phyloP scores from a whole-genome alignment of 1,140 invertebrate species.

The Heliconius hermathena region DNA sequence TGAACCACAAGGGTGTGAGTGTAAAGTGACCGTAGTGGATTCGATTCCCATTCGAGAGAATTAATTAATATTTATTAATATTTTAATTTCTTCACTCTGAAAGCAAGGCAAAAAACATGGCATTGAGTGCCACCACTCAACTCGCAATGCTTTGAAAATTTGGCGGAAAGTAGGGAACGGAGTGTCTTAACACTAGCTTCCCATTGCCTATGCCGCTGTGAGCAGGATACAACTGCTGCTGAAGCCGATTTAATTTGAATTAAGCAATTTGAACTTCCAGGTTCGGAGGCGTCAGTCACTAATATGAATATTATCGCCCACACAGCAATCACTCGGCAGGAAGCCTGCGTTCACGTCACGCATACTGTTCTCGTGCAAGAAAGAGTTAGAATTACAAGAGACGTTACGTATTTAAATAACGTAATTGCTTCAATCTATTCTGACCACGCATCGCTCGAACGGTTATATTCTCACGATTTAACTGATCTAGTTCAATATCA shows the following conservation, averaged over 20 bases:
- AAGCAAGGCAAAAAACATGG: no score
- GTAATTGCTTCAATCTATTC: slow-evolving; percentile 38
- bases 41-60: no score
- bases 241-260: background rate
- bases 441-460: slow-evolving; percentile 30
- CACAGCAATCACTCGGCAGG: slow-evolving; percentile 57
- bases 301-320: slow-evolving; percentile 52
- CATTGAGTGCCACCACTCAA: no score
- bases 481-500: slow-evolving; percentile 54
- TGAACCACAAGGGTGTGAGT: no score
- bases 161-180: no score
- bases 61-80: no score
- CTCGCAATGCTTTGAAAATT: no score
- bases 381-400: slow-evolving; percentile 54
- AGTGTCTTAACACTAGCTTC: no score
- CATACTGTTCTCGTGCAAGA: slow-evolving; percentile 45
- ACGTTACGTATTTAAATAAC: slow-evolving; percentile 42
- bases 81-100: no score
- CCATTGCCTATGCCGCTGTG: no score
- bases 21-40: no score
- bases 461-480: slow-evolving; percentile 51
- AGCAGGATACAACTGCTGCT: no score
- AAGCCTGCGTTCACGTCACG: slow-evolving; percentile 55
- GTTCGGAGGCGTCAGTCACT: slow-evolving; percentile 29
- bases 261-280: slow-evolving; percentile 17